Evolutionary conservation across 2,113 vertebrate genomes (phyloP), one percentile per base, ranked within the genome.

Genomic region (Oplegnathus fasciatus): DNA sequence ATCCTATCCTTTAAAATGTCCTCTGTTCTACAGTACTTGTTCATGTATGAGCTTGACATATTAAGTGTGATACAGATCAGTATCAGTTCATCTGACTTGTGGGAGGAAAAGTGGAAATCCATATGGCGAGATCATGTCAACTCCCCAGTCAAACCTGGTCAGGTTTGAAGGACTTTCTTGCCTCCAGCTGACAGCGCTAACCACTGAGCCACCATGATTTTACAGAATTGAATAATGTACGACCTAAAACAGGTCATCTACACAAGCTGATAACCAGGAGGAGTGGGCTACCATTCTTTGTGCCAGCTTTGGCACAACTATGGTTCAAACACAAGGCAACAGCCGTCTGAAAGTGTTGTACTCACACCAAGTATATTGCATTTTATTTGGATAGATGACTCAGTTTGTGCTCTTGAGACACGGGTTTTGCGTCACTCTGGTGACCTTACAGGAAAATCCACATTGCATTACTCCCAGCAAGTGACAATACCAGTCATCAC

Each of bases 361-460:
- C 80, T 79, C 83, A 84, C 62, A 77, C n/a, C 55, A 79, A 74
- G 79, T 90, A 83, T 86, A 88, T 84, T 90, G 77, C 74, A 86
- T 91, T 88, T 91, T 94, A 93, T 92, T 92, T 87, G 64, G 80
- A 88, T 78, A 79, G 90, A 94, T 96, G 94, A 95, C 90, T 94
- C 94, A 93, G 90, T 93, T 88, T 62, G 78, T 79, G 57, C 79
- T 90, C 82, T 92, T 94, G 91, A 93, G 91, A 94, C 87, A 88
- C 65, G 34, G 78, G 78, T 81, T 95, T 95, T 95, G 89, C 92
- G 94, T 94, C 95, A 96, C 92, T 89, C 79, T 57, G 84, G 95
- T 90, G 89, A 94, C 90, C 90, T 88, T 95, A 95, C 96, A 95
- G 94, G 95, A 96, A 95, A 95, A 93, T 96, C 95, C 94, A 95